Conservation (phyloP, 2,888 invertebrate species). For the Calameuta filiformis region DNA sequence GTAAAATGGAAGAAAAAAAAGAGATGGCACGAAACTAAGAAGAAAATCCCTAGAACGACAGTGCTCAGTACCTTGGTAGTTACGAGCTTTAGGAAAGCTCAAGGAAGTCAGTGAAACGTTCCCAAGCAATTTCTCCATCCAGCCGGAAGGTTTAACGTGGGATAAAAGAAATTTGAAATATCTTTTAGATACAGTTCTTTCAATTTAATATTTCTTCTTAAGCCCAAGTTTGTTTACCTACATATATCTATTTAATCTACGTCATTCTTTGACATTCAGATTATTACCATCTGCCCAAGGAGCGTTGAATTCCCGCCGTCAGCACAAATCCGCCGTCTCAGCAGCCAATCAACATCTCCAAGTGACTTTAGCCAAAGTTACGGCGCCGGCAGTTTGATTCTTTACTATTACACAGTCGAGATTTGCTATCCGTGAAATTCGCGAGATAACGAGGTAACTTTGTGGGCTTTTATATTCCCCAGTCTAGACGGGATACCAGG, state of each 20-base stretch:
- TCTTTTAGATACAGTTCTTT: background rate
- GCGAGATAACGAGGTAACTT: conserved; percentile 27
- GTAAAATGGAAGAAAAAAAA: background rate
- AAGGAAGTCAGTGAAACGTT: background rate
- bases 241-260: no score
- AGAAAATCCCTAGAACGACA: background rate
- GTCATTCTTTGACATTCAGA: no score
- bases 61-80: background rate
- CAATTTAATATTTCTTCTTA: background rate
- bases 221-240: no score
- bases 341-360: background rate
- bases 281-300: background rate
- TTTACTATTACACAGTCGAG: background rate
- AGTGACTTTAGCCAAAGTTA: background rate
- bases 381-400: background rate
- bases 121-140: background rate
- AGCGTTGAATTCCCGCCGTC: background rate
- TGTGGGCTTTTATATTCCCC: conserved; percentile 5
- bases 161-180: background rate
- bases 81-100: background rate
- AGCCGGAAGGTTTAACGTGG: background rate
- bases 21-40: background rate
- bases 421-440: conserved; percentile 12
- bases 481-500: conserved; percentile 29
- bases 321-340: background rate